Evolutionary conservation across 2,888 invertebrate genomes (phyloP).

Genomic region (Cordilura impudica): DNA sequence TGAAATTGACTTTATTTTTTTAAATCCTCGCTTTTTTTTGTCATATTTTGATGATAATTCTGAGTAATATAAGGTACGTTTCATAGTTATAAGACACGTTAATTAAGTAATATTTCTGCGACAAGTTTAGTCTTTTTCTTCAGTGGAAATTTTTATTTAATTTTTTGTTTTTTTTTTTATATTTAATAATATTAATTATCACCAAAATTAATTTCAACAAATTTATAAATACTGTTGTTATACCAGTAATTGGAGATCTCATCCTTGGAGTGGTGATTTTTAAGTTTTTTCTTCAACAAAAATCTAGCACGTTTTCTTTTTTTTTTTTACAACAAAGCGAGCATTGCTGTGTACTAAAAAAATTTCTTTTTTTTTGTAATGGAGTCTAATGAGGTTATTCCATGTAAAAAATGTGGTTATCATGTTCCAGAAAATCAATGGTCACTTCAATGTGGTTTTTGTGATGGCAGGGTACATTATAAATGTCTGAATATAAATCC

Average conservation of each 20-base stretch:
- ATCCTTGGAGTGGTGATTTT: neutral
- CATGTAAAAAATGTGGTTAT: neutral
- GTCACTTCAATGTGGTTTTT: neutral
- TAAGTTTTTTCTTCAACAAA: neutral
- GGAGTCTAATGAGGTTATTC: neutral
- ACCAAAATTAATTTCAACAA: neutral
- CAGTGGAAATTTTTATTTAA: neutral
- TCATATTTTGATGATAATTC: no score
- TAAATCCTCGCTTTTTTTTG: no score
- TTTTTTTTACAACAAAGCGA: no score
- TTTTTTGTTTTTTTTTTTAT: neutral
- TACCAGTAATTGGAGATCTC: neutral
- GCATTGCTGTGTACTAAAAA: no score
- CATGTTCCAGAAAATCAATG: neutral
- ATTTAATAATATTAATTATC: neutral
- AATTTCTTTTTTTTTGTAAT: constrained; percentile 1
- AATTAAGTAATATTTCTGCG: no score
- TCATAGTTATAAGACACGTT: no score
- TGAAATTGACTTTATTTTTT: no score
- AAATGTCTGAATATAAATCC: constrained; percentile 1
- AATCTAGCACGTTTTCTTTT: neutral
- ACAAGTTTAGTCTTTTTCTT: neutral
- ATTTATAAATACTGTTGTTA: neutral
- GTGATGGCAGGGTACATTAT: neutral
- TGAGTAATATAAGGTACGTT: no score